Evolutionary conservation across 2,888 invertebrate genomes (phyloP), one percentile per base, ranked within the genome.

Genomic region (Cosmia pyralina): DNA sequence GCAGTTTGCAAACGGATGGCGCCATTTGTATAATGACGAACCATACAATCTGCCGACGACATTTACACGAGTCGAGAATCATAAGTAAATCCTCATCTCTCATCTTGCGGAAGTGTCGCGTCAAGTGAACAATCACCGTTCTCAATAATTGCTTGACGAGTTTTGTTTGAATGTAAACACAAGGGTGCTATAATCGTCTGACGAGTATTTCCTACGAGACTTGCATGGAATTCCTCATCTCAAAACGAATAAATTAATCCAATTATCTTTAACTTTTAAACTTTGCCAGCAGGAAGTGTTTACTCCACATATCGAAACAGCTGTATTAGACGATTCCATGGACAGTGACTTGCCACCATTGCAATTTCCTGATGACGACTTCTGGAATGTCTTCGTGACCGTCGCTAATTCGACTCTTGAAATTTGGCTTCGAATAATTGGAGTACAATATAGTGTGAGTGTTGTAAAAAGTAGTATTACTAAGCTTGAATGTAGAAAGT

Each of bases 361-460:
- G 55, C 92, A 94, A 82, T 95, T 96, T 80, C 96, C 96, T 1
- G 93, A 95, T 55, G 93, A 95, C 0, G 93, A 95, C 72, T 94
- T 91, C 81, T 97, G 97, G 97, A 96, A 97, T 87, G 97, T 97
- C 10, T 97, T 96, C 83, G 96, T 97, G 17, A 97, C 97, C 0
- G 96, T 96, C 53, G 97, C 97, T 10, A 95, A 95, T 66, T 97
- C 97, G 1, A 97, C 97, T 0, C 94, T 96, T 3, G 97, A 97
- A 85, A 96, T 98, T 69, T 98, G 97, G 97, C 96, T 97, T 3
- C 94, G 97, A 71, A 95, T 98, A 11, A 96, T 97, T 78, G 97
- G 97, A 62, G 94, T 96, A 17, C 93, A 97, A 34, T 97, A 97
- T 87, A 97, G 97, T 87, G 97, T 97, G 89, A 95, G 97, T 75